Base-by-base conservation (phyloP, 2,797 vertebrate genomes). In the Alfaro cultratus region DNA sequence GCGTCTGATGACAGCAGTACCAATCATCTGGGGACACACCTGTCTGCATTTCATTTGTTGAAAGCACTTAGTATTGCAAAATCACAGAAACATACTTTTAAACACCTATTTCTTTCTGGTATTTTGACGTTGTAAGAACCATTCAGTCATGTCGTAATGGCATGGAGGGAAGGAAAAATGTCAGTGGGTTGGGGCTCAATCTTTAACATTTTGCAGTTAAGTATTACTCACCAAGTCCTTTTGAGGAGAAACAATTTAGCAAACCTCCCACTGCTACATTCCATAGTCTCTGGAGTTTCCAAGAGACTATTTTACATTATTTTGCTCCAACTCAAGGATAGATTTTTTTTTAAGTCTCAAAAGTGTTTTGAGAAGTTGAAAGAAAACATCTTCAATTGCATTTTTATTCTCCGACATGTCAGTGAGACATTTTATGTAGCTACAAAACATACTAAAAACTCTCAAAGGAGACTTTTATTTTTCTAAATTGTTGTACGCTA, bases 21-120 rank as follows among this genome's bases (percentile, higher is more conserved):
- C 36, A n/a, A 2, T 83, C 76, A 76, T 77, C 70, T 62, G 73
- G 53, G 13, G 91, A 31, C 83, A 86, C 90, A 75, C 88, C 64
- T 88, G 62, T 87, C 80, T 49, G 2, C 1, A 60, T 53, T 31
- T 4, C 12, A 5, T 23, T 18, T 67, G 73, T 1, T 0, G 46
- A 86, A 77, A 45, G 12, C 68, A 23, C 23, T n/a, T 71, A 1
- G 46, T 53, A 34, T 36, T 51, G 18, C 9, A 21, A 5, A 16
- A 12, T 47, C 18, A 70, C 26, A 53, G 74, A 74, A 76, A 21
- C 34, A 1, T 74, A 71, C 75, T 86, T 80, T 45, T 41, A 12
- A 68, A 71, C 3, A 0, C 49, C n/a, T 49, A 67, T 86, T 86
- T 12, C 57, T 43, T 36, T 41, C 60, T 47, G 49, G 1, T 11